phyloP scores from a whole-genome alignment of 2,113 vertebrate genomes.

The Grantiella picta region DNA sequence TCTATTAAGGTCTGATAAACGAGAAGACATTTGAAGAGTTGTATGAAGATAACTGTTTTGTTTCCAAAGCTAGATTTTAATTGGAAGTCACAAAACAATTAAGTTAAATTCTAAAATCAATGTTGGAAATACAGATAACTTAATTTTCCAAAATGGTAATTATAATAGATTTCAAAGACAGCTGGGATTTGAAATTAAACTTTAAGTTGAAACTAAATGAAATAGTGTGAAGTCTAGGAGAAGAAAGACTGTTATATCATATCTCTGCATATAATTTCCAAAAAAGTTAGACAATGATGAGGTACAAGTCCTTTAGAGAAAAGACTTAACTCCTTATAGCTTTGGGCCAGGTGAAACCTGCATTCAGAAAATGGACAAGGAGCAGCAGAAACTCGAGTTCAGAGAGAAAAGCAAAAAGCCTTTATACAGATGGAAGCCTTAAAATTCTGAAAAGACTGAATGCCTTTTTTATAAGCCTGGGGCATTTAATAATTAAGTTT shows the following conservation, averaged over 20 bases:
- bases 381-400: not conserved
- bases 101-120: not conserved
- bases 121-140: not conserved
- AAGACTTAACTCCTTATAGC: not conserved
- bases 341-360: not conserved
- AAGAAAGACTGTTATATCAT: not conserved
- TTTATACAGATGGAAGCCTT: not conserved
- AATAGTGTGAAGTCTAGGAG: not conserved
- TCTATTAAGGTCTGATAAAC: not conserved
- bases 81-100: not conserved
- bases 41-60: not conserved
- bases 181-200: conserved; percentile 14
- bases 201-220: not conserved
- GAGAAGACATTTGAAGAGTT: not conserved
- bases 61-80: not conserved
- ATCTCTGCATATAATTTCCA: not conserved
- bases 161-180: not conserved
- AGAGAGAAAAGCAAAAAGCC: not conserved
- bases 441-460: not conserved
- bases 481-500: not conserved
- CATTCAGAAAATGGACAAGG: not conserved
- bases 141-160: conserved; percentile 8
- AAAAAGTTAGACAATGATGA: not conserved
- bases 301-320: not conserved
- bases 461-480: not conserved